phyloP scores from a whole-genome alignment of 2,888 invertebrate genomes.

The Monochamus alternatus region DNA sequence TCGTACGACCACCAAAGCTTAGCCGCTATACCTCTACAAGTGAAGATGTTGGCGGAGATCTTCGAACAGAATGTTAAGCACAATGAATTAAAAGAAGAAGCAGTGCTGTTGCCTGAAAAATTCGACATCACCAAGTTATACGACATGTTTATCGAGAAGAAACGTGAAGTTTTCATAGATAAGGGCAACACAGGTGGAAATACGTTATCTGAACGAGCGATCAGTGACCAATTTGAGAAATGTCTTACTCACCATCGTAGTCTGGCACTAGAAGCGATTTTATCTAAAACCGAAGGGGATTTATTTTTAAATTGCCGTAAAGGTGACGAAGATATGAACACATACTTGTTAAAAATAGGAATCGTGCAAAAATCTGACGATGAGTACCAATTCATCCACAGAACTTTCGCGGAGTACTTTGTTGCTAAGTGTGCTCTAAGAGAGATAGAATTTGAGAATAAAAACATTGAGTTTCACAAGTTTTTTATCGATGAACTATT shows the following conservation, averaged over 20 bases:
- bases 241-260: constrained; percentile 3
- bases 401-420: constrained; percentile 24
- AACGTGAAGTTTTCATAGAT: constrained; percentile 23
- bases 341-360: not conserved
- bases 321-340: not conserved
- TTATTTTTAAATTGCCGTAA: not conserved
- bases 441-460: not conserved
- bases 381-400: constrained; percentile 2
- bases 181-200: not conserved
- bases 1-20: no score
- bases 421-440: not conserved
- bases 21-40: no score
- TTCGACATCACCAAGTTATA: constrained; percentile 28
- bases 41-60: not conserved
- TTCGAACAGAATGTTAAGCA: not conserved
- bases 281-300: not conserved
- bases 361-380: constrained; percentile 13
- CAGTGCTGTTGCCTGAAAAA: not conserved
- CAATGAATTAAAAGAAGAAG: not conserved
- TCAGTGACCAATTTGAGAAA: not conserved
- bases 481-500: not conserved
- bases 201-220: not conserved
- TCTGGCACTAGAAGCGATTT: not conserved
- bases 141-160: constrained; percentile 30
- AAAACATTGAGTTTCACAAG: not conserved